These are phyloP conservation scores for Cyprinodon tularosa DNA, from an alignment of 2,113 vertebrate species.

Conservation along the genomic window DNA sequence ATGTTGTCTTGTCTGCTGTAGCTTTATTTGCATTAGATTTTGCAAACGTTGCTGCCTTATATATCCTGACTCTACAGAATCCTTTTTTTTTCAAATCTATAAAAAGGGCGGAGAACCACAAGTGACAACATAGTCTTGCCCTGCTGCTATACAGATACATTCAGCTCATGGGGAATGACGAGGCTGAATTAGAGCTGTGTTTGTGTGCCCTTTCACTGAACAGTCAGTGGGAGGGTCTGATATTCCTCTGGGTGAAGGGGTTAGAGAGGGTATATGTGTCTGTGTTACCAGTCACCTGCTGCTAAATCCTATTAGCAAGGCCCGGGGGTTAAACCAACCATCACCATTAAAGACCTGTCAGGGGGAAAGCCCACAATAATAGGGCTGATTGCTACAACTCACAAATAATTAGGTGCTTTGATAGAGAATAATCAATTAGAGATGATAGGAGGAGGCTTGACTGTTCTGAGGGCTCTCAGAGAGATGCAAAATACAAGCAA, in stretches of 20 bases:
- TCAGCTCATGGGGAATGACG: constrained; percentile 48
- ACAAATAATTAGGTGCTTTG: constrained; percentile 82
- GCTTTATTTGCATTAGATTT: constrained; percentile 69
- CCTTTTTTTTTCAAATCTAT: neutral
- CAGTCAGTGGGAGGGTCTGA: constrained; percentile 70
- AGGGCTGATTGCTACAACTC: constrained; percentile 83
- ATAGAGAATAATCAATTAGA: constrained; percentile 79
- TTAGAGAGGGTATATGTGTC: constrained; percentile 73
- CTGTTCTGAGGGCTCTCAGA: constrained; percentile 37
- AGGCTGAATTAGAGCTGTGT: constrained; percentile 54
- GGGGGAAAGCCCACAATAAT: constrained; percentile 80
- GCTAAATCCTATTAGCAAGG: constrained; percentile 81
- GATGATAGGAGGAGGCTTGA: constrained; percentile 63
- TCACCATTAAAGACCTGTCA: constrained; percentile 82
- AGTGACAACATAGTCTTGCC: constrained; percentile 44
- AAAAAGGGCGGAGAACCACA: constrained; percentile 52
- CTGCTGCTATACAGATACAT: constrained; percentile 24
- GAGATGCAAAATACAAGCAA: constrained; percentile 3
- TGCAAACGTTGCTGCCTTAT: constrained; percentile 55
- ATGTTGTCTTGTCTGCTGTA: constrained; percentile 58
- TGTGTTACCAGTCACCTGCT: constrained; percentile 81
- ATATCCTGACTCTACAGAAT: constrained; percentile 57
- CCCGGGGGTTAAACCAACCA: constrained; percentile 80
- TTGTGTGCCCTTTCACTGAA: constrained; percentile 42
- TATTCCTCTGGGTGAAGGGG: constrained; percentile 76